These are phyloP conservation scores for Sinocyclocheilus rhinocerous DNA, from an alignment of 2,113 vertebrate species.

Conservation along the genomic window DNA sequence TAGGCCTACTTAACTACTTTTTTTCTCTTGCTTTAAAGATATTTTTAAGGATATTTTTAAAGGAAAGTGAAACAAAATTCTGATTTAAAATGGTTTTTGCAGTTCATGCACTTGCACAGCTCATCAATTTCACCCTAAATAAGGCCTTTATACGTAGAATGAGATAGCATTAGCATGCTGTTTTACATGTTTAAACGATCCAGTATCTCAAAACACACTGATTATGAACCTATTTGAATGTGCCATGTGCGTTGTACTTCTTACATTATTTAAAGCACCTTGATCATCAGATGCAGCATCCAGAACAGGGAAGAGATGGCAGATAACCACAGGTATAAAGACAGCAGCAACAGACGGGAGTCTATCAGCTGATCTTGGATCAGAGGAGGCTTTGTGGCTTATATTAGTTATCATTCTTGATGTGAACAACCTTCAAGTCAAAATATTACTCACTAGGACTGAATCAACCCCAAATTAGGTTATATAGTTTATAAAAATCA, in stretches of 20 bases:
- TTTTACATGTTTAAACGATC: slow-evolving; percentile 6
- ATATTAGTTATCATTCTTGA: not conserved
- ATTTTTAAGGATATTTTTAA: not conserved
- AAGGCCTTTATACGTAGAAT: not conserved
- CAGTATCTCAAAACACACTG: slow-evolving; percentile 3
- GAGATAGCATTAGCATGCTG: not conserved
- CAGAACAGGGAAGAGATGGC: slow-evolving; percentile 66
- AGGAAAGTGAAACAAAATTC: not conserved
- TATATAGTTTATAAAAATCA: not conserved
- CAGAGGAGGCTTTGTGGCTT: slow-evolving; percentile 66
- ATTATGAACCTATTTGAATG: slow-evolving; percentile 65
- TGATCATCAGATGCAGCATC: slow-evolving; percentile 62
- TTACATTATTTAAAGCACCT: slow-evolving; percentile 62
- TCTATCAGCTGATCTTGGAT: slow-evolving; percentile 48
- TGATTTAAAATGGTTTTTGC: too few species aligned
- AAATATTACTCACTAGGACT: not conserved
- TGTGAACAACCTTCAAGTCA: not conserved
- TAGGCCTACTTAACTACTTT: not conserved
- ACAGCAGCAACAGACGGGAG: slow-evolving; percentile 55
- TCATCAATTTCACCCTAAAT: not conserved
- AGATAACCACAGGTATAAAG: slow-evolving; percentile 61
- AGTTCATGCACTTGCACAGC: too few species aligned
- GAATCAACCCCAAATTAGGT: not conserved
- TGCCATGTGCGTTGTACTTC: slow-evolving; percentile 25
- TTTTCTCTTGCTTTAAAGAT: not conserved